Conservation (phyloP, 2,113 vertebrate species). For the Xenotilapia leptura region DNA sequence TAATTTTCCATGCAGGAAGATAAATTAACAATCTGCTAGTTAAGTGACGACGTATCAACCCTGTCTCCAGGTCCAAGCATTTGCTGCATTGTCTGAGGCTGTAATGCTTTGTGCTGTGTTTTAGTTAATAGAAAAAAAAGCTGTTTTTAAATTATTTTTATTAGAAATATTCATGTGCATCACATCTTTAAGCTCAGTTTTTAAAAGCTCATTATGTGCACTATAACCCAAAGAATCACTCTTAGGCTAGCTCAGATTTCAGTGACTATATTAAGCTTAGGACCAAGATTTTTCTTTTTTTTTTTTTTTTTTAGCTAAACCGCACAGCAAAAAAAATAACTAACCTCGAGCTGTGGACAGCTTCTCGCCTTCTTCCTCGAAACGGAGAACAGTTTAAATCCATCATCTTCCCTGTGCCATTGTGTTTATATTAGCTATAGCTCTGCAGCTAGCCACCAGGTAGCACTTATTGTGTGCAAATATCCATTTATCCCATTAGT, state of each 20-base stretch:
- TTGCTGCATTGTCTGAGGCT: neutral
- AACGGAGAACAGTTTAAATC: neutral
- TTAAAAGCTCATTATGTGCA: neutral
- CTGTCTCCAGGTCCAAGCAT: neutral
- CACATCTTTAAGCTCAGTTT: neutral
- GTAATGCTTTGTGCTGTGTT: neutral
- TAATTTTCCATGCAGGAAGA: neutral
- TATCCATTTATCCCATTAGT: neutral
- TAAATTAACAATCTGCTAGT: neutral
- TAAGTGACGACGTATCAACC: neutral
- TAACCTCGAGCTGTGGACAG: neutral
- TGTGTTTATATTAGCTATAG: neutral
- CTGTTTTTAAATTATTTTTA: neutral
- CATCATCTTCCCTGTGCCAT: neutral
- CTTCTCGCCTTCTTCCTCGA: neutral
- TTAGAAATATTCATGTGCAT: neutral
- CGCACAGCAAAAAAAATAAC: neutral
- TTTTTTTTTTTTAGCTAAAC: neutral
- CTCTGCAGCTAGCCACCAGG: neutral
- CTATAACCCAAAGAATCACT: neutral
- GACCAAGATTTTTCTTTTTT: fast-evolving
- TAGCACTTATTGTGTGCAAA: neutral
- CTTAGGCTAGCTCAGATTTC: neutral
- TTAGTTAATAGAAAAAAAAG: neutral
- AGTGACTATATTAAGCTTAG: neutral